Evolutionary conservation across 2,888 invertebrate genomes (phyloP).

Genomic region (Fragum fragum): DNA sequence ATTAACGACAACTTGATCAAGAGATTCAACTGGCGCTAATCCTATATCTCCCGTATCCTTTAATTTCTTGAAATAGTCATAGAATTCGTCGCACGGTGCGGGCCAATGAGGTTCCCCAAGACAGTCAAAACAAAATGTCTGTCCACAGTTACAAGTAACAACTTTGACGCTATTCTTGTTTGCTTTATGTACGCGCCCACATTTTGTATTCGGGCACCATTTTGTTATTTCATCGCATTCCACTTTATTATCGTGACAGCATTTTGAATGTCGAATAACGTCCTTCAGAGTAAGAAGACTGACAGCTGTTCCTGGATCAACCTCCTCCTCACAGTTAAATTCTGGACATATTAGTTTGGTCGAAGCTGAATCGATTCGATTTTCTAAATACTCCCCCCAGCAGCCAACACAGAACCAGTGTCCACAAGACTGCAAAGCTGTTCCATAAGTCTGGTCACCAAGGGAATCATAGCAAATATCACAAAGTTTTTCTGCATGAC

Average conservation of each 20-base stretch:
- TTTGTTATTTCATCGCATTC: conserved; percentile 50
- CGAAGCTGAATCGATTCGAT: conserved; percentile 49
- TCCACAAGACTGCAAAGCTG: conserved; percentile 66
- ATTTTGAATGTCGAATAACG: conserved; percentile 49
- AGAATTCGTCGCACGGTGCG: conserved; percentile 65
- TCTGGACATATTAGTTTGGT: conserved; percentile 66
- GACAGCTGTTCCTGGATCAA: conserved; percentile 60
- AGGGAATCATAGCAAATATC: conserved; percentile 69
- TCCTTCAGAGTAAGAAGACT: conserved; percentile 51
- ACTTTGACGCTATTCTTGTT: conserved; percentile 39
- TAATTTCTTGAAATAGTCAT: conserved; percentile 59
- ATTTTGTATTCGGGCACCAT: conserved; percentile 73
- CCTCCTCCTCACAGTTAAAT: conserved; percentile 60
- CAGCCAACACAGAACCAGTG: conserved; percentile 77
- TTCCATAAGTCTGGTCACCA: conserved; percentile 41
- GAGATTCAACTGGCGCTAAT: conserved; percentile 36
- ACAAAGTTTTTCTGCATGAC: conserved; percentile 49
- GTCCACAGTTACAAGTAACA: conserved; percentile 69
- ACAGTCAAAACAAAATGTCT: conserved; percentile 70
- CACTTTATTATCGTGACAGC: conserved; percentile 62
- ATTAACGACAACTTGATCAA: conserved; percentile 40
- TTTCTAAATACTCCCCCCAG: conserved; percentile 69
- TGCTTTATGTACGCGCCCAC: conserved; percentile 65
- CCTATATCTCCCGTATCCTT: conserved; percentile 54
- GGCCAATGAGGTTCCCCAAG: conserved; percentile 74